These are phyloP conservation scores for Oscarella lobularis DNA, from an alignment of 37 sponge, comb jelly and placozoan species.

Conservation along the genomic window DNA sequence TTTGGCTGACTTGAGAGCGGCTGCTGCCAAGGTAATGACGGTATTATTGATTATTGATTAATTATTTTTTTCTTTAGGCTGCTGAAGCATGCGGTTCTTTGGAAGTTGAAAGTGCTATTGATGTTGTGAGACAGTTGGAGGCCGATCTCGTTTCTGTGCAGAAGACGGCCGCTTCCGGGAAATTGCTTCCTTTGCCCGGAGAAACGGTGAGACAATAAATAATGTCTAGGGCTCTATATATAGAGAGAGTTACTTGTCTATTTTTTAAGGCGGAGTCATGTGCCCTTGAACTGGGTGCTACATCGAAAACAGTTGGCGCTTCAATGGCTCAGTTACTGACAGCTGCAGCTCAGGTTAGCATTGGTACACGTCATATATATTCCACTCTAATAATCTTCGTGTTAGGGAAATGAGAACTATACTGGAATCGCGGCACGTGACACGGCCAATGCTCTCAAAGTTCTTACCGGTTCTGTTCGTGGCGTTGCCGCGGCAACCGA, in stretches of 20 bases:
- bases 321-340: constrained; percentile 98
- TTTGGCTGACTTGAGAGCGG: constrained; percentile 76
- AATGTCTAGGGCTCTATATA: neutral
- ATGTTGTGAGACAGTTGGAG: constrained; percentile 18
- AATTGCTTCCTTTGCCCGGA: constrained; percentile 42
- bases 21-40: constrained; percentile 58
- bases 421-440: constrained; percentile 95
- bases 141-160: constrained; percentile 27
- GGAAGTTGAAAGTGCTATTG: constrained; percentile 74
- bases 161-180: constrained; percentile 26
- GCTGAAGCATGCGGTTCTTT: constrained; percentile 84
- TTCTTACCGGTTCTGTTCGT: constrained; percentile 68
- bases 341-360: constrained; percentile 36
- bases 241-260: neutral
- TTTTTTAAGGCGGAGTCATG: constrained; percentile 22
- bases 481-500: constrained; percentile 88
- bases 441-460: constrained; percentile 79
- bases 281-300: constrained; percentile 85
- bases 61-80: constrained; percentile 27
- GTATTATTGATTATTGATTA: neutral
- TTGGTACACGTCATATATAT: neutral
- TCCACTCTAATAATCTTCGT: too few relatives aligned
- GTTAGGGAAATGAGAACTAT: constrained; percentile 97
- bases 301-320: constrained; percentile 86
- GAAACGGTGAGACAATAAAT: constrained; percentile 23